These are phyloP conservation scores for Brachymystax lenok DNA, from an alignment of 2,797 vertebrate species.

Conservation along the genomic window DNA sequence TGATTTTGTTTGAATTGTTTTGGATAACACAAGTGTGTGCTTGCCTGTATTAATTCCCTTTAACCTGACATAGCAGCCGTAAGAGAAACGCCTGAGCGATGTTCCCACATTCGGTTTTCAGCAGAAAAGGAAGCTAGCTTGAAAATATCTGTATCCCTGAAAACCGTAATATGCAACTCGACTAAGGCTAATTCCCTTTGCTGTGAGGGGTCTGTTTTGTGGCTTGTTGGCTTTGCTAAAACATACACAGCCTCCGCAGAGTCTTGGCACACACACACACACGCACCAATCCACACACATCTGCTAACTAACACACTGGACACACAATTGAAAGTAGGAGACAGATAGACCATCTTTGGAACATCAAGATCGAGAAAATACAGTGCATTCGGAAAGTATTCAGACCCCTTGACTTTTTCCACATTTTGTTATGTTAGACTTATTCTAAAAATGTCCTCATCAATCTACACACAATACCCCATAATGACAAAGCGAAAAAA, in stretches of 20 bases:
- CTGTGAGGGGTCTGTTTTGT: background rate
- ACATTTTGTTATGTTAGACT: too few species aligned
- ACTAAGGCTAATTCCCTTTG: background rate
- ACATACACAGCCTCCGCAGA: background rate
- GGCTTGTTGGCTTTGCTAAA: background rate
- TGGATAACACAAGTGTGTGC: background rate
- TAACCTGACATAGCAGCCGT: too few species aligned
- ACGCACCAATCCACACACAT: background rate
- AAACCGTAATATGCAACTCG: too few species aligned
- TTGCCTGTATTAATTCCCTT: background rate
- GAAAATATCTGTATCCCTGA: too few species aligned
- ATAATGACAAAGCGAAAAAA: too few species aligned
- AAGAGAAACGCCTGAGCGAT: too few species aligned
- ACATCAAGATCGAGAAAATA: background rate
- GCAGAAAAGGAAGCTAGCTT: too few species aligned
- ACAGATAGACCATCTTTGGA: conserved; percentile 60
- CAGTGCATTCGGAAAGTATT: too few species aligned
- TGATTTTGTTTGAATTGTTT: conserved; percentile 24
- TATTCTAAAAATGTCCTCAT: too few species aligned
- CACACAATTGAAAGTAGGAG: background rate
- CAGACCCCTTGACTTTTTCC: too few species aligned
- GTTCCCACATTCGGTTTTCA: too few species aligned
- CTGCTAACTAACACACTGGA: background rate
- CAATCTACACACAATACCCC: too few species aligned
- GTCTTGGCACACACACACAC: background rate